Base-by-base conservation (phyloP, 2,888 invertebrate genomes). In the Lycocerus yunnanus region DNA sequence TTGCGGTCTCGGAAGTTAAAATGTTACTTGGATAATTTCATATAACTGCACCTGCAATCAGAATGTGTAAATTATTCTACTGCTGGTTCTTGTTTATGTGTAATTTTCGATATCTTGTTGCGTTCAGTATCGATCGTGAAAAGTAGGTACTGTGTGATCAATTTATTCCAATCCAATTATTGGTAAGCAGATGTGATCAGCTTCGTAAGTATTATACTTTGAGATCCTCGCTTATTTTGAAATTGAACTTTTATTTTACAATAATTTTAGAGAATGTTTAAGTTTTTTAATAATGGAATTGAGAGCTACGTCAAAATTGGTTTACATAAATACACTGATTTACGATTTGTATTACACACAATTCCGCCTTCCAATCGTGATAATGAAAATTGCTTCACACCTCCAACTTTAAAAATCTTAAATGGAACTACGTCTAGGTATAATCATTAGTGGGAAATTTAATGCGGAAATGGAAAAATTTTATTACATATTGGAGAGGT, bases 11-110 rank as follows among this genome's bases (percentile, higher is more conserved):
- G 86, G 86, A 86, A 86, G 86, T 86, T 85, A 84, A 85, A 85
- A 86, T 84, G 85, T 85, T 85, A 82, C 84, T 84, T 82, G 85
- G 72, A 85, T 86, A 85, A 86, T 85, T 85, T 83, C 83, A 84
- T 83, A 84, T 85, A 86, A 86, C 85, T 85, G 85, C 84, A 85
- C 83, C 82, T 81, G 84, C 82, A 85, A 85, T 85, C 86, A 84
- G 83, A 84, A 85, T 85, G 86, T 85, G 86, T 85, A 85, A 86
- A 86, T 86, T 86, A 86, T 84, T 84, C 84, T 82, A 74, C 70
- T 79, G 77, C 76, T 78, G 83, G 80, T 79, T 72, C 73, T 76
- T 77, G 78, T 78, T 80, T 82, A 79, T 82, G 80, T 83, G 82
- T 84, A 85, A 85, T 85, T 85, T 85, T 84, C 85, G 84, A 84